Evolutionary conservation across 2,113 vertebrate genomes (phyloP), one percentile per base, ranked within the genome.

Genomic region (Elephantulus edwardii): DNA sequence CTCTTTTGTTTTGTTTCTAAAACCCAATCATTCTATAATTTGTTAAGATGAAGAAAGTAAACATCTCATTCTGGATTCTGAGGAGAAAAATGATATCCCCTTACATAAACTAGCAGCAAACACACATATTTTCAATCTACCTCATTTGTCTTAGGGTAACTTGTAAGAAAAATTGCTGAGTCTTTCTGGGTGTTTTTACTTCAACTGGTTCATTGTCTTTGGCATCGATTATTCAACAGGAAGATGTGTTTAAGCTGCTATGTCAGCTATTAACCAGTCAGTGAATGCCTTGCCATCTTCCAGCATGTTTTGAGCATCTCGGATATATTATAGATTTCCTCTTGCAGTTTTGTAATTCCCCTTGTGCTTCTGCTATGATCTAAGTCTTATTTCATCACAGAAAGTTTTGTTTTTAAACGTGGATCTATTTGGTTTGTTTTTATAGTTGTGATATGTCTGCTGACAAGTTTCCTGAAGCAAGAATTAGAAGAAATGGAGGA

Each of bases 401-500:
- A 9, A 1, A 5, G 4, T 33, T 62, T 33, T n/a, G 16, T 19
- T 8, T 20, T 35, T 19, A 4, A 22, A 24, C 16, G 9, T 68
- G 35, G 8, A 81, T 64, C 35, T 13, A 5, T 22, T 48, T 44
- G 13, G 35, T 77, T 62, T 48, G 16, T 40, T 62, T 46, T 38
- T 60, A 17, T 24, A 76, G 38, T 76, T 72, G 4, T 68, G 52
- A 79, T 54, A n/a, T 86, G 20, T 1, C 78, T 82, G 72, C 30
- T 78, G 62, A 88, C 20, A 82, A 77, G 46, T 77, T 46, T 54
- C 48, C 64, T 90, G n/a, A 83, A 91, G 26, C 4, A 33, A 66
- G 83, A 83, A 60, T 74, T 2, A 71, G 33, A 92, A 92, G 50
- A 56, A 68, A 94, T 52, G 6, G 84, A 91, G 38, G 82, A 33